Percentiles rank a stretch among this genome's conserved stretches.
Conservation (phyloP, 2,797 vertebrate genomes). For the Fringilla coelebs region DNA sequence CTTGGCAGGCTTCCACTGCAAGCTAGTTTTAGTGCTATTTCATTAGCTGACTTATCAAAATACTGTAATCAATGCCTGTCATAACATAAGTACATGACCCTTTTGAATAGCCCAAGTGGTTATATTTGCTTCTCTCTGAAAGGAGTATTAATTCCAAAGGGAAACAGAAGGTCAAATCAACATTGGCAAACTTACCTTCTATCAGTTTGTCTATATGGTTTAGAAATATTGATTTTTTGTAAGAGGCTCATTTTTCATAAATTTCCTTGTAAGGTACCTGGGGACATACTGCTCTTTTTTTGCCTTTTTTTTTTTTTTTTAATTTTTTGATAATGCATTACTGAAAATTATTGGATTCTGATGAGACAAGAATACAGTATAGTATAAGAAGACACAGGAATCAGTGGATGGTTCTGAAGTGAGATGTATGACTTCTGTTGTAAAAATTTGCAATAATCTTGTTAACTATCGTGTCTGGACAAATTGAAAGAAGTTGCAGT, state of each 20-base stretch:
- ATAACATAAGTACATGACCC: constrained; percentile 43
- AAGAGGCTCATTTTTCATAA: neutral
- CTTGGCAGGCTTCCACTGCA: constrained; percentile 43
- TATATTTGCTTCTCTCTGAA: constrained; percentile 4
- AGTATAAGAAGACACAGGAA: neutral
- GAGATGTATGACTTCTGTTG: neutral
- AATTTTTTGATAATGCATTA: neutral
- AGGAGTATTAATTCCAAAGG: neutral
- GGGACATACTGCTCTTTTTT: neutral
- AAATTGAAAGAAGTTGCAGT: neutral
- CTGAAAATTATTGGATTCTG: neutral
- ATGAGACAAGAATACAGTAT: neutral
- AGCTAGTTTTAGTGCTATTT: constrained; percentile 45
- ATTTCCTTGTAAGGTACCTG: neutral
- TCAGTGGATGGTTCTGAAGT: neutral
- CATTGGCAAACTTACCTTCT: neutral
- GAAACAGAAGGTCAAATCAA: constrained; percentile 37
- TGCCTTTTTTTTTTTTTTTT: neutral
- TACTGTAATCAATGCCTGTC: constrained; percentile 58
- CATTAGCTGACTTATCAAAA: constrained; percentile 62
- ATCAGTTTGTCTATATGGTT: neutral
- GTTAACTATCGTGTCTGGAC: neutral
- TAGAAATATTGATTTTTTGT: neutral
- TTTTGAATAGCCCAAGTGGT: constrained; percentile 2
- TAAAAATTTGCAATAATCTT: neutral